Base-by-base conservation (phyloP, 1,140 invertebrate species). In the Scaptomyza hsui region DNA sequence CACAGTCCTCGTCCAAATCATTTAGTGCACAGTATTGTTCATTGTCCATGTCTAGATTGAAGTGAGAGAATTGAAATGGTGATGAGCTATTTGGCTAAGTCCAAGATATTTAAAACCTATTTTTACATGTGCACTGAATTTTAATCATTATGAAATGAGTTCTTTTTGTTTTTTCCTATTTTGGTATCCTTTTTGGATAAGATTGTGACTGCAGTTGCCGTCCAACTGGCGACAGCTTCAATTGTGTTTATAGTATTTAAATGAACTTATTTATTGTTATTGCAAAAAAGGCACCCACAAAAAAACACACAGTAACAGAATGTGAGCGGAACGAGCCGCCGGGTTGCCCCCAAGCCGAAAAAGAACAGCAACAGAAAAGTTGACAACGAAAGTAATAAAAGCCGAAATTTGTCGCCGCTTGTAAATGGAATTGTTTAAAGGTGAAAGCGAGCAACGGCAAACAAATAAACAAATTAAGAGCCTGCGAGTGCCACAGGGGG, bases 191-290 rank as follows among this genome's bases (percentile, higher is more conserved):
- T n/a, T n/a, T 61, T 47, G 35, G 39, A 37, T 60, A 47, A 39
- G 13, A 16, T 29, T 62, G 26, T 35, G 32, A 56, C 24, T 63
- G 44, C 60, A 70, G 49, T 55, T 37, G 53, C 41, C 21, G 47
- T 42, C 47, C 35, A 7, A 1, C 21, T 39, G 57, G 10, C 45
- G 64, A 69, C 75, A 72, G 64, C 51, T 65, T 67, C 73, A 85
- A 86, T 88, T 86, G 74, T 86, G 73, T 88, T 86, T 86, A 86
- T 86, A 88, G 74, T 88, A 86, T 86, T 88, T 78, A 86, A 88
- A 86, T 86, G 81, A 86, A 86, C 81, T 86, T 88, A 88, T 88
- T 86, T 86, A 86, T 88, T 81, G 82, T 86, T 78, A 82, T 81
- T 62, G 63, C 64, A 42, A 21, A 48, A 24, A 51, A 75, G 53